Percentiles rank a stretch among this genome's conserved stretches.
These are phyloP conservation scores for Cataglyphis cursor DNA, from an alignment of 2,888 invertebrate genomes.

Conservation along the genomic window DNA sequence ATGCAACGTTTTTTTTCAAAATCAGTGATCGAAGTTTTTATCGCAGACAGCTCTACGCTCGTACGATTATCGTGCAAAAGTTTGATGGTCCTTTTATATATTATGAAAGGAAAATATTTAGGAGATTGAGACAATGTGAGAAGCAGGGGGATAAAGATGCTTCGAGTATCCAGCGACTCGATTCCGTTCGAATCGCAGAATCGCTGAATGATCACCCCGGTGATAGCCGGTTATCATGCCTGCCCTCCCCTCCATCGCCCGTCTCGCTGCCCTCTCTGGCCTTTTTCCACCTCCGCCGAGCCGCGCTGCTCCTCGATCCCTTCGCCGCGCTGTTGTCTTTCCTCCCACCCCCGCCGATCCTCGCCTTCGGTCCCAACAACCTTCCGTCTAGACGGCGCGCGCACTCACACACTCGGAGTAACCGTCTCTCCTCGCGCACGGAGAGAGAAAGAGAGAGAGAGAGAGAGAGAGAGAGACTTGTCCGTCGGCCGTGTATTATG, in stretches of 20 bases:
- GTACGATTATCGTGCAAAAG: neutral
- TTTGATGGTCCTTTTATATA: neutral
- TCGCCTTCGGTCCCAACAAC: constrained; percentile 80
- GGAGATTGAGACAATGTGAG: neutral
- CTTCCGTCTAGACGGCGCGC: constrained; percentile 85
- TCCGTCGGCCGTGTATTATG: constrained; percentile 64
- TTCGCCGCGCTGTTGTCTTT: constrained; percentile 50
- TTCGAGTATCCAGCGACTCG: neutral
- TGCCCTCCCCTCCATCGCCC: constrained; percentile 70
- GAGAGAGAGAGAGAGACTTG: constrained; percentile 15
- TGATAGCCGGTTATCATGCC: constrained; percentile 84
- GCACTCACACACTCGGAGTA: constrained; percentile 64
- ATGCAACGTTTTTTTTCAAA: neutral
- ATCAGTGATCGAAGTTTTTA: neutral
- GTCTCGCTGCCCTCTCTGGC: constrained; percentile 67
- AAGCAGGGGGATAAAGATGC: neutral
- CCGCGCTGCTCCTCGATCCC: constrained; percentile 50
- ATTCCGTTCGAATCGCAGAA: neutral
- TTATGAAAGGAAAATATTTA: neutral
- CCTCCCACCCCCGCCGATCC: constrained; percentile 67
- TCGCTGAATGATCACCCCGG: constrained; percentile 52
- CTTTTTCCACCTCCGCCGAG: constrained; percentile 56
- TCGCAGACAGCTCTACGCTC: neutral
- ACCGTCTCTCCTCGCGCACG: constrained; percentile 14
- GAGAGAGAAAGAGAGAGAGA: constrained; percentile 7